Base-by-base conservation (phyloP, 2,113 vertebrate species). In the Eolophus roseicapilla region DNA sequence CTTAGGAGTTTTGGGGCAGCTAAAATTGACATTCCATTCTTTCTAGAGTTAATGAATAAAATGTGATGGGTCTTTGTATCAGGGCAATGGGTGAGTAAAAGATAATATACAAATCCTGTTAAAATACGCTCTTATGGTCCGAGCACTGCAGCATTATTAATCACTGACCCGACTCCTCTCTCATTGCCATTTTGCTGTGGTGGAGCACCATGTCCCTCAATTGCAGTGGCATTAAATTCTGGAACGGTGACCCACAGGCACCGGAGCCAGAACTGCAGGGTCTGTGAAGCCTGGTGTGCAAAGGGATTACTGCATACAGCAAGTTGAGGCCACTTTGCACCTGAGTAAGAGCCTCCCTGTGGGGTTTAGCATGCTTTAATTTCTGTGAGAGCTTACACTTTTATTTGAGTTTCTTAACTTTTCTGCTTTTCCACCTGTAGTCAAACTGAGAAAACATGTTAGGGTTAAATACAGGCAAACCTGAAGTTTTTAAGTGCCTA, bases 141-240 rank as follows among this genome's bases (percentile, higher is more conserved):
- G 79, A 96, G 79, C 65, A 23, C 35, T 80, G 88, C 82, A 77
- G 33, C 63, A 39, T 89, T 95, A 55, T 95, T 94, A 97, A 95
- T 91, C 81, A 47, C 70, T 95, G 55, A 64, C 85, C 73, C 12
- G 33, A 17, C 70, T 88, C 88, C 60, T 95, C 39, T 91, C 50
- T 80, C n/a, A 11, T 9, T 80, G 65, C 57, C 0, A 0, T 91
- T 95, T 91, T 14, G 1, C 52, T 43, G n/a, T 88, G 74, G 55
- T 68, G 55, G 86, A 86, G 68, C 74, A 69, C 84, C n/a, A 11
- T 88, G 67, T 91, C 50, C 41, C 70, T 77, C 92, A 92, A 41
- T 37, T 77, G 70, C 79, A 79, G n/a, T 82, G 67, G 27, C 57
- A 78, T 55, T 94, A 91, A 91, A 78, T 95, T 95, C 84, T 74